Conservation (phyloP, 2,113 vertebrate species). For the Serilophus lunatus region DNA sequence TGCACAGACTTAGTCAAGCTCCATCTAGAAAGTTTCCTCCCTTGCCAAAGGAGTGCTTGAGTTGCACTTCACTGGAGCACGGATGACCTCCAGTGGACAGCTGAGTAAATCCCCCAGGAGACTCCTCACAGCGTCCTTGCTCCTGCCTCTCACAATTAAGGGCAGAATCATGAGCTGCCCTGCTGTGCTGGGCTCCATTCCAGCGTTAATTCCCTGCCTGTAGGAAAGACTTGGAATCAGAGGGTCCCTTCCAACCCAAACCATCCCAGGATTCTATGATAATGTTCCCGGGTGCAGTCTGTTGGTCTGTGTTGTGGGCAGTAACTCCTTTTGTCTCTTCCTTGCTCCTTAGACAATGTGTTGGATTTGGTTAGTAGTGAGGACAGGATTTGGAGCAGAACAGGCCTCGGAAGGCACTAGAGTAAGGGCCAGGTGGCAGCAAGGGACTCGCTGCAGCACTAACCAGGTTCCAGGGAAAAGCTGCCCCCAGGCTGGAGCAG, state of each 20-base stretch:
- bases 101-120: background rate
- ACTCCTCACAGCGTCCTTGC: background rate
- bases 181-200: background rate
- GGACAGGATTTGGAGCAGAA: background rate
- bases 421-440: background rate
- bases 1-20: background rate
- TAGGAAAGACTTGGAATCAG: background rate
- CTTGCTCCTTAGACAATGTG: fast-evolving
- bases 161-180: background rate
- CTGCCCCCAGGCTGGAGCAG: fast-evolving
- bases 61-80: background rate
- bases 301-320: fast-evolving
- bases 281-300: background rate
- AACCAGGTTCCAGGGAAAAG: background rate
- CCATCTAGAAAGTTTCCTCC: background rate
- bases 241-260: background rate
- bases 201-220: background rate
- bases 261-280: background rate
- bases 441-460: background rate
- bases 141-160: background rate
- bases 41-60: fast-evolving
- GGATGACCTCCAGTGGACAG: conserved; percentile 52
- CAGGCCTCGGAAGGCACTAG: background rate
- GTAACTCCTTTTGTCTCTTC: background rate
- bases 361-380: background rate